Evolutionary conservation across 2,888 invertebrate species (phyloP).

Genomic region (Incurvaria masculella): DNA sequence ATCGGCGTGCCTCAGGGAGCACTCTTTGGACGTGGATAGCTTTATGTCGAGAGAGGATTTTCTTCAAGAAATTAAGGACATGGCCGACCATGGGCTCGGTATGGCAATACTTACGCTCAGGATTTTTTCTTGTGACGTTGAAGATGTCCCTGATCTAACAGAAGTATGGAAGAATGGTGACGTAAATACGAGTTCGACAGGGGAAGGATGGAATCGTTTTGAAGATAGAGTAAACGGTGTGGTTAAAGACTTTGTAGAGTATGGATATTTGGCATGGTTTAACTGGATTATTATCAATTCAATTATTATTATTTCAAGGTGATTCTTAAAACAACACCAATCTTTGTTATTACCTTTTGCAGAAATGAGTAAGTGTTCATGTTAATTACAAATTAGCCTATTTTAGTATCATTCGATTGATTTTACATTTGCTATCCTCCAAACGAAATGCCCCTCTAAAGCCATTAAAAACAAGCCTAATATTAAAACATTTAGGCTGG

Average conservation of each 20-base stretch:
- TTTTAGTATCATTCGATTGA: no score
- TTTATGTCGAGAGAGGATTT: neutral
- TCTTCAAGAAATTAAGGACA: neutral
- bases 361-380: no score
- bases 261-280: constrained; percentile 25
- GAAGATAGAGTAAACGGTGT: constrained; percentile 34
- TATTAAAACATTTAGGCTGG: no score
- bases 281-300: neutral
- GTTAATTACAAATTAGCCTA: no score
- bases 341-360: constrained; percentile 2
- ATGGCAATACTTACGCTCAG: neutral
- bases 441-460: no score
- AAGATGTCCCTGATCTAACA: neutral
- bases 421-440: no score
- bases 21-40: neutral
- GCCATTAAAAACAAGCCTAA: no score
- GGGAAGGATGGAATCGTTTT: neutral
- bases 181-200: neutral
- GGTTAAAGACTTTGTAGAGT: constrained; percentile 32
- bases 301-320: neutral
- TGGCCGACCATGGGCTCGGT: neutral
- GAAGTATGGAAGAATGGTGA: neutral
- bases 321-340: neutral
- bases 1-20: constrained; percentile 18
- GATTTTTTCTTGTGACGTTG: neutral